A percentile compares a stretch with the other conserved stretches of the same genome.
These are phyloP conservation scores for Teleogryllus oceanicus DNA, from an alignment of 2,888 invertebrate genomes.

Conservation along the genomic window DNA sequence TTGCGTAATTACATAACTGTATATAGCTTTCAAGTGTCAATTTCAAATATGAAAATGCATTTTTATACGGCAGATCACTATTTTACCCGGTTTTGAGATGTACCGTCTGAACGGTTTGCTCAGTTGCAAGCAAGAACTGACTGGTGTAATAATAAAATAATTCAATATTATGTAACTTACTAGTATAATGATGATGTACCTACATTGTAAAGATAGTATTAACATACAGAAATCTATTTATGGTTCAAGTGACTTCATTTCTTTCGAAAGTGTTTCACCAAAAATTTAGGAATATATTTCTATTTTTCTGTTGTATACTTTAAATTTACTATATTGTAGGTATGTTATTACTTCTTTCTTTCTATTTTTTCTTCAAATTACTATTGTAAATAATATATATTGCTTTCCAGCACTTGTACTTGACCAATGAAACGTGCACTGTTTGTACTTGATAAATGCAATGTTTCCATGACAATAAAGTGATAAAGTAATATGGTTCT, in stretches of 20 bases:
- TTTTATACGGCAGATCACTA: constrained; percentile 12
- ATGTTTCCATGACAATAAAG: constrained; percentile 18
- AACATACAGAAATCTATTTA: not conserved
- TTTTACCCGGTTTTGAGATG: constrained; percentile 8
- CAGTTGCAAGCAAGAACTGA: constrained; percentile 18
- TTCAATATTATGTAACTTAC: constrained; percentile 2
- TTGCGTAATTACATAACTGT: constrained; percentile 6
- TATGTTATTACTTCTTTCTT: not conserved
- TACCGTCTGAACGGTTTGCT: not conserved
- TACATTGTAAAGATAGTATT: not conserved
- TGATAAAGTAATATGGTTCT: not conserved
- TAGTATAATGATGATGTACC: not conserved
- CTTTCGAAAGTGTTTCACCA: not conserved
- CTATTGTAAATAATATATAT: not conserved
- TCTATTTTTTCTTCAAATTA: not conserved
- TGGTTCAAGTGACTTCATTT: too few species aligned
- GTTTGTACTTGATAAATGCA: constrained; percentile 18
- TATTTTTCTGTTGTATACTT: too few species aligned
- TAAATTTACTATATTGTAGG: not conserved
- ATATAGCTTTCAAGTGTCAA: constrained; percentile 18
- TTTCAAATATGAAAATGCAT: constrained; percentile 18
- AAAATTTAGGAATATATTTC: not conserved
- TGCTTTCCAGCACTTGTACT: constrained; percentile 18
- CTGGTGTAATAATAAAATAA: not conserved
- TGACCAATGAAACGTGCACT: constrained; percentile 18